These are phyloP conservation scores for Liopterus haemorrhoidalis DNA, from an alignment of 2,888 invertebrate genomes.

Conservation along the genomic window DNA sequence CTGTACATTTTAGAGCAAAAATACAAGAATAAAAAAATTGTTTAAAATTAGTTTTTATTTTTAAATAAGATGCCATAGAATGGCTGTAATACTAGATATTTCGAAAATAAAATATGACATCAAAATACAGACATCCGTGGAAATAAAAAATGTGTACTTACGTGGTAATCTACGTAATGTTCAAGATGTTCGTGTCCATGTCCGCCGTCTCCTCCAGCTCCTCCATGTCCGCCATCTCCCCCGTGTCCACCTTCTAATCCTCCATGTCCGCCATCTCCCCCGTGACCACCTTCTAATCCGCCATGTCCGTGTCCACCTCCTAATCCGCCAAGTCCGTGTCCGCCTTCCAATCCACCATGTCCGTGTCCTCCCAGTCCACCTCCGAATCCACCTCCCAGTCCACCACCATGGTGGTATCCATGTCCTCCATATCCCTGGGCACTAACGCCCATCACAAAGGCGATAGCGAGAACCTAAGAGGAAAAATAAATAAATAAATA, in stretches of 20 bases:
- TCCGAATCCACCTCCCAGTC: constrained; percentile 34
- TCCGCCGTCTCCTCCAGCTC: constrained; percentile 8
- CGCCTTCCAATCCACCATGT: constrained; percentile 30
- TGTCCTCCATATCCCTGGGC: constrained; percentile 36
- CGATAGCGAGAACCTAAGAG: constrained; percentile 38
- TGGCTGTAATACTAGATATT: neutral
- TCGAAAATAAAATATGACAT: neutral
- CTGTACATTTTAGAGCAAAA: neutral
- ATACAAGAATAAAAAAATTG: neutral
- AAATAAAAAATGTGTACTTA: constrained; percentile 30
- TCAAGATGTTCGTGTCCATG: constrained; percentile 33
- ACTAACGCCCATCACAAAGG: constrained; percentile 39
- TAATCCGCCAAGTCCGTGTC: constrained; percentile 25
- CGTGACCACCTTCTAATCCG: constrained; percentile 12
- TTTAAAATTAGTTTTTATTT: neutral
- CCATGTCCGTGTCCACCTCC: constrained; percentile 13
- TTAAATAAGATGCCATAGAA: neutral
- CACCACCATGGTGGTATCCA: constrained; percentile 23
- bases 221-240: constrained; percentile 27
- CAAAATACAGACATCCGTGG: neutral
- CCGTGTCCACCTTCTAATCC: constrained; percentile 13
- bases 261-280: constrained; percentile 24
- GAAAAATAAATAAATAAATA: constrained; percentile 16
- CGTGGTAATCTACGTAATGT: constrained; percentile 39
- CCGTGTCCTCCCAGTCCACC: constrained; percentile 33